A percentile compares a stretch with the other conserved stretches of the same genome.
These are phyloP conservation scores for Aspidiotus rigidus DNA, from an alignment of 2,888 invertebrate species.

Conservation along the genomic window DNA sequence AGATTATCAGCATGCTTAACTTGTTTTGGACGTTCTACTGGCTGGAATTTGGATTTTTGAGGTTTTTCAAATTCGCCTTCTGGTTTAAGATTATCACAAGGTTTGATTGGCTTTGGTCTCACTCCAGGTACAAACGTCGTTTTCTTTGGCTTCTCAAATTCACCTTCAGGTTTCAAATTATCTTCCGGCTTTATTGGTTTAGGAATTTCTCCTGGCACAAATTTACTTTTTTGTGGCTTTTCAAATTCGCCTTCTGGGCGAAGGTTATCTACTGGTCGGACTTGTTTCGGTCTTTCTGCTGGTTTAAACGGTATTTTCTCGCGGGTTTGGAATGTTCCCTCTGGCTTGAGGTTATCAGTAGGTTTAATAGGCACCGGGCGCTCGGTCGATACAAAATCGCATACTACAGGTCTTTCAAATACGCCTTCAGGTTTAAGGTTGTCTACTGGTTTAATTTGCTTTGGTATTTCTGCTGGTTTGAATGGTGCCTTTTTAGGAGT, in stretches of 20 bases:
- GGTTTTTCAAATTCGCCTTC: constrained; percentile 44
- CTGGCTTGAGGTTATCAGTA: constrained; percentile 51
- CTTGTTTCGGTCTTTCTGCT: constrained; percentile 43
- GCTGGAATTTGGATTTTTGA: constrained; percentile 41
- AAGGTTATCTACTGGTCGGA: constrained; percentile 43
- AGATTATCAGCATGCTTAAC: constrained; percentile 47
- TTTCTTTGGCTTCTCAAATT: constrained; percentile 42
- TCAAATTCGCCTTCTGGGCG: constrained; percentile 52
- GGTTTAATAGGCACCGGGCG: constrained; percentile 46
- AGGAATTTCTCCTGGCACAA: constrained; percentile 40
- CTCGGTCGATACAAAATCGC: constrained; percentile 36
- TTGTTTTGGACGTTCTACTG: constrained; percentile 41
- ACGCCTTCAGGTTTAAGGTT: constrained; percentile 46
- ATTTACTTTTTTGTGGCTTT: constrained; percentile 41
- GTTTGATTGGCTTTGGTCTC: constrained; percentile 43
- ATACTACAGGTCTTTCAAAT: constrained; percentile 44
- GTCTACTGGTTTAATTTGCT: constrained; percentile 40
- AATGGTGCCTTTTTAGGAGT: constrained; percentile 42
- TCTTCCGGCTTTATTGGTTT: constrained; percentile 44
- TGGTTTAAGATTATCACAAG: constrained; percentile 40
- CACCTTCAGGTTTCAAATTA: constrained; percentile 46
- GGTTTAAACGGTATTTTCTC: constrained; percentile 41
- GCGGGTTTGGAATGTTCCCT: constrained; percentile 44
- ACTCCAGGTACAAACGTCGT: constrained; percentile 42
- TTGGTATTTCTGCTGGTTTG: constrained; percentile 39